These are phyloP conservation scores for Cerastoderma edule DNA, from an alignment of 2,888 invertebrate genomes.

Conservation along the genomic window DNA sequence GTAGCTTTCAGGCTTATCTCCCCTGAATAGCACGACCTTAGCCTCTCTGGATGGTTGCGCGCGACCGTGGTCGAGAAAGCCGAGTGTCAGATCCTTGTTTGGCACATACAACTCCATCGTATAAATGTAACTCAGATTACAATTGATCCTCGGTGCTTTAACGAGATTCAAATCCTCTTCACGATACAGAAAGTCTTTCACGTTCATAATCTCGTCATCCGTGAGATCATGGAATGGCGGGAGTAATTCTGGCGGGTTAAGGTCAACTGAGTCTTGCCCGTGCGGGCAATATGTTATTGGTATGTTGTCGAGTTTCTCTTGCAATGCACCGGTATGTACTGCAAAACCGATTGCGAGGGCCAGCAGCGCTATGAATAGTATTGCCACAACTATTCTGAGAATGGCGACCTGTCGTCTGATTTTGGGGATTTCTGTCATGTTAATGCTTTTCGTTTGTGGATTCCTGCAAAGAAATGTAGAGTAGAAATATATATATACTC, in stretches of 20 bases:
- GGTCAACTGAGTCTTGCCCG: constrained; percentile 2
- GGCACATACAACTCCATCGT: constrained; percentile 53
- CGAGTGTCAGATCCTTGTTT: constrained; percentile 41
- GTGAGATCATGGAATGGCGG: constrained; percentile 60
- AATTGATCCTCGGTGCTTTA: constrained; percentile 25
- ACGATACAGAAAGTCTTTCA: constrained; percentile 46
- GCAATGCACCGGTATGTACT: neutral
- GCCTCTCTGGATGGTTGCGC: constrained; percentile 69
- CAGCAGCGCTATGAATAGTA: constrained; percentile 15
- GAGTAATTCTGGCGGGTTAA: constrained; percentile 47
- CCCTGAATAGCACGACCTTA: constrained; percentile 70
- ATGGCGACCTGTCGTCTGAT: constrained; percentile 18
- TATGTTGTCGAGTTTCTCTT: neutral
- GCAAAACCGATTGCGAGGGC: constrained; percentile 20
- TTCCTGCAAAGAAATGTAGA: too few species aligned
- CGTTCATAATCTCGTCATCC: constrained; percentile 37
- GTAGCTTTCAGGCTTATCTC: constrained; percentile 65
- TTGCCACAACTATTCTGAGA: constrained; percentile 8
- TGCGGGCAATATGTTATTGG: neutral
- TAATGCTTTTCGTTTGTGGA: too few species aligned
- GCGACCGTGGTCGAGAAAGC: constrained; percentile 43
- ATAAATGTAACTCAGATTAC: constrained; percentile 48
- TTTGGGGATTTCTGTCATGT: constrained; percentile 15
- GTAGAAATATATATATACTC: too few species aligned
- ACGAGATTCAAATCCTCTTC: constrained; percentile 49